Percentiles rank a stretch among this genome's conserved stretches.
phyloP scores from a whole-genome alignment of 2,113 vertebrate species.

The Gobiocypris rarus region DNA sequence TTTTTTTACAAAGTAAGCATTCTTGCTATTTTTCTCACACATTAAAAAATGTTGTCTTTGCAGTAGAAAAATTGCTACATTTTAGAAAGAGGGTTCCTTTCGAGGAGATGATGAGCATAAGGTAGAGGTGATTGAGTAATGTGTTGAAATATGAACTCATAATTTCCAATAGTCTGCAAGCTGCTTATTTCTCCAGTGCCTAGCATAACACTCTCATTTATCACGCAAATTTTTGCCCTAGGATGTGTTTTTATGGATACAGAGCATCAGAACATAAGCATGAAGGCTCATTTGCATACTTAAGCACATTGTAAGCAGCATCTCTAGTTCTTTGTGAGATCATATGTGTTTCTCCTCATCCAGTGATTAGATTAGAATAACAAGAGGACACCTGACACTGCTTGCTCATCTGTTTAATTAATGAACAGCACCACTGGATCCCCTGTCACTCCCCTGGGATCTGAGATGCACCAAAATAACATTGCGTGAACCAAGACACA shows the following conservation, averaged over 20 bases:
- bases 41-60: too few species aligned
- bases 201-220: not conserved
- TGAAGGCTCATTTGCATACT: not conserved
- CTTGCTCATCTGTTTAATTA: conserved; percentile 67
- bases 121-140: not conserved
- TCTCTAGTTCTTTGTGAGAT: not conserved
- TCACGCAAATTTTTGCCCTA: not conserved
- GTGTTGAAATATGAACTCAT: not conserved
- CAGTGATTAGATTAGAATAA: conserved; percentile 60
- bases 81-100: too few species aligned
- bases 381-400: conserved; percentile 65
- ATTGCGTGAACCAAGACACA: conserved; percentile 6
- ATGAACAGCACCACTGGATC: conserved; percentile 68
- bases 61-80: too few species aligned
- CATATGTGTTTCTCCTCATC: conserved; percentile 33
- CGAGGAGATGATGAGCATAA: too few species aligned
- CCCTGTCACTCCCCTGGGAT: conserved; percentile 63
- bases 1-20: too few species aligned
- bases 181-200: not conserved
- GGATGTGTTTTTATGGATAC: not conserved
- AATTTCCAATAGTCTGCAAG: not conserved
- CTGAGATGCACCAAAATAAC: conserved; percentile 63
- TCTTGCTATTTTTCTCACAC: too few species aligned
- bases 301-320: not conserved
- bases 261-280: not conserved